Evolutionary conservation across 2,113 vertebrate genomes (phyloP).

Genomic region (Lamprotornis superbus): DNA sequence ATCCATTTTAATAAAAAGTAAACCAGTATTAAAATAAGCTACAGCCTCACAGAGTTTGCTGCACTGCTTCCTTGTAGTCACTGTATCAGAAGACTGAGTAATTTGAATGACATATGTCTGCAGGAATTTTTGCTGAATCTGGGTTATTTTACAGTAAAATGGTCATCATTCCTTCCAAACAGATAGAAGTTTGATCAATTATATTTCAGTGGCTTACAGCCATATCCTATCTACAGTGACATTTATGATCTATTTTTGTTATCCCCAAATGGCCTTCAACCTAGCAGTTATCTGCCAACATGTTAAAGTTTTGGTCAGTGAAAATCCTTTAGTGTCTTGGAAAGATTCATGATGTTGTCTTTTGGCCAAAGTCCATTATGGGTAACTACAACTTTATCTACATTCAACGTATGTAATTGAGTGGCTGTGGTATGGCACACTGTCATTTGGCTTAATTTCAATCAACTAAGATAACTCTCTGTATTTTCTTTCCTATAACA

Average conservation of each 20-base stretch:
- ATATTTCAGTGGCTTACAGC: not conserved
- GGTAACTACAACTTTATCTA: conserved; percentile 62
- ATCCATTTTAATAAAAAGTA: not conserved
- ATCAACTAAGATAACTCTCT: conserved; percentile 42
- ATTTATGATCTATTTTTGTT: conserved; percentile 46
- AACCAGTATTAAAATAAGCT: not conserved
- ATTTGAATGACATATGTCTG: not conserved
- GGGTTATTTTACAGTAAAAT: not conserved
- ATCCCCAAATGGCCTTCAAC: conserved; percentile 42
- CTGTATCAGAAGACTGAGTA: not conserved
- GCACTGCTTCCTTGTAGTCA: not conserved
- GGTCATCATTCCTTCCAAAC: not conserved
- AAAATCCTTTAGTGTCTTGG: conserved; percentile 30
- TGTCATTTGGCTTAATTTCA: conserved; percentile 61
- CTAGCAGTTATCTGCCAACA: conserved; percentile 12
- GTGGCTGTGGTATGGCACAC: conserved; percentile 51
- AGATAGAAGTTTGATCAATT: conserved; percentile 43
- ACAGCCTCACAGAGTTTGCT: not conserved
- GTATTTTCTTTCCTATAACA: conserved; percentile 30
- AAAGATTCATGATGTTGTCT: conserved; percentile 30
- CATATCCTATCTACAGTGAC: conserved; percentile 19
- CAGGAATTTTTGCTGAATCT: conserved; percentile 35
- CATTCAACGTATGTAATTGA: conserved; percentile 2
- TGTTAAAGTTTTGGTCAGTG: conserved; percentile 30
- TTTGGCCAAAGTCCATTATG: conserved; percentile 21